Evolutionary conservation across 2,113 vertebrate genomes (phyloP), one percentile per base, ranked within the genome.

Genomic region (Takifugu bimaculatus): DNA sequence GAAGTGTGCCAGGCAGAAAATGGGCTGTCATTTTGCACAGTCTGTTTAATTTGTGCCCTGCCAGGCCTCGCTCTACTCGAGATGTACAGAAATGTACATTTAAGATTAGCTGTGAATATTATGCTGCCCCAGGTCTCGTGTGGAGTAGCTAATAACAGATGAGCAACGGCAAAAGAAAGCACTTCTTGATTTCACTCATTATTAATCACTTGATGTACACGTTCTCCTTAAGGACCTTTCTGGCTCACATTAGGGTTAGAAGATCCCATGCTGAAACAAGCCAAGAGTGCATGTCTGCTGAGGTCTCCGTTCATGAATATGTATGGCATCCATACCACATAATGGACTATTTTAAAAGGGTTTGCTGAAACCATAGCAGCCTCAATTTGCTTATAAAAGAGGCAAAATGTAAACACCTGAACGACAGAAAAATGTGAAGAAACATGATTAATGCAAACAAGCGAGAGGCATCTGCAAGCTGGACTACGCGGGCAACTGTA

Each of bases 141-240:
- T 57, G 32, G 28, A 68, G 70, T 48, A 43, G 66, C 55, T 75
- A 50, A 75, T 77, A 69, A 78, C 68, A 60, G 69, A 61, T 60
- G 55, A 51, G 45, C 65, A 74, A 67, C 13, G 57, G 67, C 70
- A 70, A 80, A 20, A 80, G 72, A 63, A 77, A 71, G 65, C 32
- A 14, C 57, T 71, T 54, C 65, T 60, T 75, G 70, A 62, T 78
- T 78, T 76, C 60, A 32, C 68, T 70, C 70, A 56, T 62, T 79
- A 77, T 72, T 68, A 84, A 77, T 75, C 76, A 61, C 69, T 47
- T 49, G 72, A 67, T 13, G 28, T 63, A 15, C 52, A 44, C 51
- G 57, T 65, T 81, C 63, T 70, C 70, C 70, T 79, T 75, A 44
- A 57, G 48, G 52, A 54, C 39, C 28, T 13, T 65, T 29, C 47